A percentile compares a stretch with the other conserved stretches of the same genome.
These are phyloP conservation scores for Tenthredo amoena DNA, from an alignment of 2,888 invertebrate species.

Conservation along the genomic window DNA sequence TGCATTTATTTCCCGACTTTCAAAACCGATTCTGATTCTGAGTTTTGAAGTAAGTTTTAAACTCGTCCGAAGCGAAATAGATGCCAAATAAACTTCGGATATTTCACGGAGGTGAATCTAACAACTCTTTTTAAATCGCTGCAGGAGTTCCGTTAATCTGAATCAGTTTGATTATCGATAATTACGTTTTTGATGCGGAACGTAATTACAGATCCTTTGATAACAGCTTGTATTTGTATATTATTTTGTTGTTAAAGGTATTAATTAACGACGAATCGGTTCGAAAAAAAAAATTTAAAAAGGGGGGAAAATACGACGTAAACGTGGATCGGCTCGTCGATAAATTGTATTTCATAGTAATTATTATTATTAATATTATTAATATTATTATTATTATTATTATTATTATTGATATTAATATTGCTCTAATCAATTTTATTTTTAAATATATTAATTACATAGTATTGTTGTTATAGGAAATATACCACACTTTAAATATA, in stretches of 20 bases:
- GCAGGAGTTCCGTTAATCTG: neutral
- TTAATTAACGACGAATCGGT: slow-evolving; percentile 22
- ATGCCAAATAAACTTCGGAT: neutral
- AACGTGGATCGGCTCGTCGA: slow-evolving; percentile 12
- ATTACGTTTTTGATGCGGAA: neutral
- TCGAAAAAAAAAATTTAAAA: neutral
- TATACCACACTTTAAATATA: slow-evolving; percentile 32
- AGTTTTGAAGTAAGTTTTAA: neutral
- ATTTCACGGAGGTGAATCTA: neutral
- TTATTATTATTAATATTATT: neutral
- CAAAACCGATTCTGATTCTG: neutral
- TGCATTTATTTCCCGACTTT: neutral
- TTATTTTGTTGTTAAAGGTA: neutral
- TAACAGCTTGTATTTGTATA: neutral
- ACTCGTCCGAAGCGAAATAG: slow-evolving; percentile 2
- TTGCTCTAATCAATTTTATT: slow-evolving; percentile 21
- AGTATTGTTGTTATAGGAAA: slow-evolving; percentile 45
- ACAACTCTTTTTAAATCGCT: neutral
- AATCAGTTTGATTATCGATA: neutral
- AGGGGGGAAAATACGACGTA: neutral
- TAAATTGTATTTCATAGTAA: slow-evolving; percentile 9
- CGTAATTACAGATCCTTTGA: neutral
- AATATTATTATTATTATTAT: slow-evolving; percentile 33
- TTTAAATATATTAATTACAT: slow-evolving; percentile 29
- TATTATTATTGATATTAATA: slow-evolving; percentile 6